phyloP scores from a whole-genome alignment of 1,140 invertebrate genomes.

The Ctenoplectra terminalis region DNA sequence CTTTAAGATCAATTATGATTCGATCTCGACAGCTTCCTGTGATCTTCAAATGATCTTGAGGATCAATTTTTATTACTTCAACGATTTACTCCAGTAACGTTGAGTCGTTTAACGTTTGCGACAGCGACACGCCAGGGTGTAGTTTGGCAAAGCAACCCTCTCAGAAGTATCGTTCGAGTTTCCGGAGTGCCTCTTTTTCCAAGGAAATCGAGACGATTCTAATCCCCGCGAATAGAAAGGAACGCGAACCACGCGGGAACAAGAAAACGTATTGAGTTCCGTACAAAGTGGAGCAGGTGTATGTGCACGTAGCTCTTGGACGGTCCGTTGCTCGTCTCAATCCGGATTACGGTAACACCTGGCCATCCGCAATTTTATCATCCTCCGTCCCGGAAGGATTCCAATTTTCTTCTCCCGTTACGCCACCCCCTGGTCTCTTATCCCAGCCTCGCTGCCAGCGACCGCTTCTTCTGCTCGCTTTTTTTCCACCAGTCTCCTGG shows the following conservation, averaged over 20 bases:
- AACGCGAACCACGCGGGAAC: slow-evolving; percentile 5
- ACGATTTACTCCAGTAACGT: neutral
- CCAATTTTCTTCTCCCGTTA: slow-evolving; percentile 77
- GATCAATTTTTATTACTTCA: neutral
- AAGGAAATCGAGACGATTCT: slow-evolving; percentile 31
- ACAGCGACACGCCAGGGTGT: neutral
- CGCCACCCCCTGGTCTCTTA: slow-evolving; percentile 29
- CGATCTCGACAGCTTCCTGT: too few species aligned
- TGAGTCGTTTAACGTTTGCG: neutral
- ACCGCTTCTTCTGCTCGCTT: slow-evolving; percentile 45
- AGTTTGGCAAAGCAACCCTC: neutral
- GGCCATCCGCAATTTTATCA: slow-evolving; percentile 81
- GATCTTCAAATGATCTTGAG: too few species aligned
- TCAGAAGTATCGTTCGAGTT: neutral
- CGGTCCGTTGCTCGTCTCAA: slow-evolving; percentile 59
- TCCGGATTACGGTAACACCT: slow-evolving; percentile 80
- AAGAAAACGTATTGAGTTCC: slow-evolving; percentile 13
- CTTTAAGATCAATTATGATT: too few species aligned
- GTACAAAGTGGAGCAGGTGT: slow-evolving; percentile 35
- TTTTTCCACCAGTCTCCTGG: slow-evolving; percentile 66
- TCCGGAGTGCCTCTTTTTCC: neutral
- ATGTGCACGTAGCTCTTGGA: slow-evolving; percentile 43
- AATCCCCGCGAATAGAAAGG: slow-evolving; percentile 28
- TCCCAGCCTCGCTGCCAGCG: slow-evolving; percentile 2
- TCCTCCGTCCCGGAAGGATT: slow-evolving; percentile 77